Evolutionary conservation across 2,888 invertebrate species (phyloP).

Genomic region (Linnaemya tessellans): DNA sequence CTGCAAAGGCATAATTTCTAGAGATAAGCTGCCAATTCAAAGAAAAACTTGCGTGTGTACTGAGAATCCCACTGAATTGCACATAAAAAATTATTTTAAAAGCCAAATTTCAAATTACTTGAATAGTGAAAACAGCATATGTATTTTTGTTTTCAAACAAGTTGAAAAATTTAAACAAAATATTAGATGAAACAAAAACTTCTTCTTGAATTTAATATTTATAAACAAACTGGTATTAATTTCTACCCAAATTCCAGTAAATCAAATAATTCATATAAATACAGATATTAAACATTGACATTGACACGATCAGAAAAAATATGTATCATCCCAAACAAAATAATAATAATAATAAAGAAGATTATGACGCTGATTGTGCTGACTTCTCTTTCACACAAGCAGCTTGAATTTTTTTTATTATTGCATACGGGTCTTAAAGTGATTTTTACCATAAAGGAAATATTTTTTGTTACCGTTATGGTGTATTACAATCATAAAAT

Average conservation of each 20-base stretch:
- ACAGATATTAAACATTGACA: conserved; percentile 57
- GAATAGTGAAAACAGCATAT: too few relatives aligned
- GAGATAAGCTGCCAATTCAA: too few relatives aligned
- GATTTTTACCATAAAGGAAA: conserved; percentile 53
- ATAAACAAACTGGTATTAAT: neutral
- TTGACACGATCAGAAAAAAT: conserved; percentile 50
- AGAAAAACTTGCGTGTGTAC: too few relatives aligned
- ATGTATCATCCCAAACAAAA: conserved; percentile 41
- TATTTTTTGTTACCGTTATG: conserved; percentile 68
- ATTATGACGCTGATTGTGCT: conserved; percentile 29
- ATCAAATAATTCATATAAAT: neutral
- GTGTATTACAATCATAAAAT: conserved; percentile 59
- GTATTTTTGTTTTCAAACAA: too few relatives aligned
- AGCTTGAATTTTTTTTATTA: conserved; percentile 16
- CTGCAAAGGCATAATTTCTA: too few relatives aligned
- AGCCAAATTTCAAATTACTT: too few relatives aligned
- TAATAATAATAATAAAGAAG: conserved; percentile 14
- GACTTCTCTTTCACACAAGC: conserved; percentile 17
- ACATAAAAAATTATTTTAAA: too few relatives aligned
- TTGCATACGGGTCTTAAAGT: conserved; percentile 1
- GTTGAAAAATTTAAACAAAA: neutral
- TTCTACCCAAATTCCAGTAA: conserved; percentile 35
- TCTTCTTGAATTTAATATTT: too few relatives aligned
- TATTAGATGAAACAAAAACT: neutral
- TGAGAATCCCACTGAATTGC: too few relatives aligned